Base-by-base conservation (phyloP, 2,888 invertebrate genomes). In the Entomobrya proxima region DNA sequence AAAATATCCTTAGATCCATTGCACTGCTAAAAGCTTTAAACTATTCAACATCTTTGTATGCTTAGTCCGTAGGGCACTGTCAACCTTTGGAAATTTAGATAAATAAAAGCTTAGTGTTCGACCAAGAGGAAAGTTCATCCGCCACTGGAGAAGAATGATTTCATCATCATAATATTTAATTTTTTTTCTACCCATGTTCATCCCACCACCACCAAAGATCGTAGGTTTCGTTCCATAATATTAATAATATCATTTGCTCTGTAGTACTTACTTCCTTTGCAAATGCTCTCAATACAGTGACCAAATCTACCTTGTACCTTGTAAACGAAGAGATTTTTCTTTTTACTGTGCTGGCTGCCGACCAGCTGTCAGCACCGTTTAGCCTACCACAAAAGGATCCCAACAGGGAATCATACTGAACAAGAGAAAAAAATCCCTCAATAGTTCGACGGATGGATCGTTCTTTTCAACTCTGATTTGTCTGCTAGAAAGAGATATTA, bases 361-460 rank as follows among this genome's bases (percentile, higher is more conserved):
- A 84, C 89, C 89, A 89, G 89, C 89, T 89, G 89, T 89, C 89
- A 89, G 88, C 89, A 89, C 87, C 87, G 87, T 88, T 89, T 89
- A 89, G 85, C 79, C 84, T 77, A 69, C 74, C 82, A 87, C 87
- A 86, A 87, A 86, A 77, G 80, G 84, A 80, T 80, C 86, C 87
- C 86, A 86, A 77, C 83, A 86, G 85, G 88, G 88, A 87, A 87
- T 88, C 88, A 86, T 80, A 87, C 86, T 88, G 88, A 85, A 88
- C 86, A 88, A 82, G 82, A 87, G 86, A 89, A 89, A 88, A 88
- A 74, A 18, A 24, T 30, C 40, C 24, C 40, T 9, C 37, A 7
- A 64, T 11, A 32, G 35, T 64, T 64, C 32, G 37, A 5, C 61
- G 50, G 50, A 52, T 50, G 47, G 15, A 74, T 74, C 50, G 47